These are phyloP conservation scores for Biston betularia DNA, from an alignment of 2,888 invertebrate species.

Conservation along the genomic window DNA sequence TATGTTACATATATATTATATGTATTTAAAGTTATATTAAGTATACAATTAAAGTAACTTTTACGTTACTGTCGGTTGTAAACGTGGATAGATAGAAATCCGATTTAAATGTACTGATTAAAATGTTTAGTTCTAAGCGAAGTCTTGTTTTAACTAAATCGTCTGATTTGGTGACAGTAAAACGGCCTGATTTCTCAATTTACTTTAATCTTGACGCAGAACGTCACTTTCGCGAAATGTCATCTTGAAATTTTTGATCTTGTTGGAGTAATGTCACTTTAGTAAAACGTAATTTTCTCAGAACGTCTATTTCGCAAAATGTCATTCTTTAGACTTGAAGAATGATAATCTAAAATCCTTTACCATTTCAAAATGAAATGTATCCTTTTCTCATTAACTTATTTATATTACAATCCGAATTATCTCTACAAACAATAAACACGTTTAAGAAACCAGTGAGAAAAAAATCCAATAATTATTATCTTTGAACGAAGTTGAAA, in stretches of 20 bases:
- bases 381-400: no score
- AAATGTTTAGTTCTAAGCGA: constrained; percentile 16
- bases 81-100: constrained; percentile 13
- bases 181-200: not conserved
- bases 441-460: not conserved
- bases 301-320: no score
- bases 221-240: no score
- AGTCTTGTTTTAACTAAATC: constrained; percentile 12
- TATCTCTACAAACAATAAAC: no score
- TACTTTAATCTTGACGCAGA: not conserved
- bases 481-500: not conserved
- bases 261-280: no score
- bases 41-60: constrained; percentile 15
- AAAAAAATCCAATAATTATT: not conserved
- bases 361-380: no score
- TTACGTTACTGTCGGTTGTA: constrained; percentile 7
- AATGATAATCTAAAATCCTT: no score
- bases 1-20: constrained; percentile 7
- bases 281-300: no score
- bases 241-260: no score
- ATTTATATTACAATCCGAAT: no score
- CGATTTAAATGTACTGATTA: constrained; percentile 9
- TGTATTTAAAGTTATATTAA: constrained; percentile 15
- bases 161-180: not conserved
- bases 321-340: no score